Evolutionary conservation across 1,140 invertebrate species (phyloP), one percentile per base, ranked within the genome.

Genomic region (Drosophila serrata): DNA sequence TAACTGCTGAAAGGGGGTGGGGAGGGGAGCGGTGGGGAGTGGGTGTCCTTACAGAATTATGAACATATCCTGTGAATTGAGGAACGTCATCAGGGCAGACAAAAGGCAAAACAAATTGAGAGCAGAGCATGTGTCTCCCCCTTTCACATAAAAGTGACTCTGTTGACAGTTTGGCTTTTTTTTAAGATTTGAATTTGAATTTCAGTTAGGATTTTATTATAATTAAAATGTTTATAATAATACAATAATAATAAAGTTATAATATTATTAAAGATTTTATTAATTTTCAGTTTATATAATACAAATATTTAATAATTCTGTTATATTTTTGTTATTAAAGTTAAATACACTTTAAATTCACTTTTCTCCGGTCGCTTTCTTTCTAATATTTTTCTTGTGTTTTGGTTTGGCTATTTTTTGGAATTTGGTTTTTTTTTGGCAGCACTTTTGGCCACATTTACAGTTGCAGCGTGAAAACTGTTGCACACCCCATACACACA

Each of bases 51-150:
- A 53, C 59, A 62, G 82, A 81, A 90, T 90, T 90, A 90, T 85
- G 75, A 79, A 79, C 81, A 90, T 90, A 90, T 90, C 85, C 85
- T 90, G 85, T 90, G 60, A 90, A 79, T 90, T 90, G 82, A 90
- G 81, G 75, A 75, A 72, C 79, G 63, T 63, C 81, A 90, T 85
- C 81, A 65, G 40, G 42, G 55, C 64, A 75, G 58, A 79, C 79
- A 87, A 87, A 86, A 88, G 85, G 73, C 77, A 85, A 81, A 90
- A 85, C 85, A 90, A 88, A 88, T 88, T 88, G 85, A 75, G 76
- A 46, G 68, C 76, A 79, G 29, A 35, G 55, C 39, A 43, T 31
- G 64, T 31, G n/a, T n/a, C n/a, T n/a, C n/a, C n/a, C 12, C 33
- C 15, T 1, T 19, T 12, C n/a, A 24, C 31, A 35, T 27, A 2